A percentile compares a stretch with the other conserved stretches of the same genome.
These are phyloP conservation scores for Phymastichus coffea DNA, from an alignment of 1,140 invertebrate genomes.

Conservation along the genomic window DNA sequence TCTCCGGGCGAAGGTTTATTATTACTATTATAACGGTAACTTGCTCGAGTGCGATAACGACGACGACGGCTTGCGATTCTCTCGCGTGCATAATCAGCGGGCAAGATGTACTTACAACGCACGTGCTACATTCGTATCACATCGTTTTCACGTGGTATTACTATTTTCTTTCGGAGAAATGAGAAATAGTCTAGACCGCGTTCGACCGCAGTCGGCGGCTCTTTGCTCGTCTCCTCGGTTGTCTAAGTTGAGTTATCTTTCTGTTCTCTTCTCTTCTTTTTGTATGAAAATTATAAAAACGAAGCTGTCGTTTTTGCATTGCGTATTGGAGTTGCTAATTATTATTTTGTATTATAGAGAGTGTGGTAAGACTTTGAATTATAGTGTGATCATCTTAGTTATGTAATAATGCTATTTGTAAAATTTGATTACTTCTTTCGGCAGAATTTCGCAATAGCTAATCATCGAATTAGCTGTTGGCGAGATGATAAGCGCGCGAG, in stretches of 20 bases:
- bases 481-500: neutral
- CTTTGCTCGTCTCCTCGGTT: no score
- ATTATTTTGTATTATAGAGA: no score
- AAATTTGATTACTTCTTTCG: no score
- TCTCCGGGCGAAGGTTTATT: slow-evolving; percentile 12
- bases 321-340: no score
- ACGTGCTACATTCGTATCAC: neutral
- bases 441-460: no score
- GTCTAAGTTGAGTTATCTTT: no score
- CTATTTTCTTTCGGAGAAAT: neutral
- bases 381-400: no score
- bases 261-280: neutral
- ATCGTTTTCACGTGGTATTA: neutral
- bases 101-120: slow-evolving; percentile 26
- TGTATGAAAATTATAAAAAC: no score
- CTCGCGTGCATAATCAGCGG: slow-evolving; percentile 8
- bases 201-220: neutral
- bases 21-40: neutral
- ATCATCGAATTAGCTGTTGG: neutral
- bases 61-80: neutral
- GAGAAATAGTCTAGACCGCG: no score
- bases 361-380: no score
- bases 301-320: no score
- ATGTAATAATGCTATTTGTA: no score
- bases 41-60: neutral